Evolutionary conservation across 1,140 invertebrate species (phyloP).

Genomic region (Drosophila lini): DNA sequence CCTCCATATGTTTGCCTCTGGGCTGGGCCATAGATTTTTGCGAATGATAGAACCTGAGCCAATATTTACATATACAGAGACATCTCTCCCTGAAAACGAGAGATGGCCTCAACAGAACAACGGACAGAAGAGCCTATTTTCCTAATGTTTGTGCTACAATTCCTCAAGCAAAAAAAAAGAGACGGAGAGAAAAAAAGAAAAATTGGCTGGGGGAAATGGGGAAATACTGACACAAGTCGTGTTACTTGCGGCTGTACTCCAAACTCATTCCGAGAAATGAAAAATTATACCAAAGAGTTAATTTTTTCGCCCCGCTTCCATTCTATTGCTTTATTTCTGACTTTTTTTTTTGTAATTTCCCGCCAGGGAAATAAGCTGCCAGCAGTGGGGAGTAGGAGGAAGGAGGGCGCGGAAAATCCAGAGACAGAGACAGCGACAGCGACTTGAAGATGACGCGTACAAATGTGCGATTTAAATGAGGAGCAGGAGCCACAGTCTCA

Average conservation of each 20-base stretch:
- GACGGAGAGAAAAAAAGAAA: neutral
- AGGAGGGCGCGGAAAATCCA: conserved; percentile 4
- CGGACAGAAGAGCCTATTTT: conserved; percentile 53
- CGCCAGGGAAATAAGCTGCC: conserved; percentile 74
- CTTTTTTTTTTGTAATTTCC: conserved; percentile 40
- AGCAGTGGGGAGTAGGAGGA: conserved; percentile 46
- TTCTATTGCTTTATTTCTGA: conserved; percentile 9
- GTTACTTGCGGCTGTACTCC: conserved; percentile 47
- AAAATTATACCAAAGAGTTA: conserved; percentile 80
- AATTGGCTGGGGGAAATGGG: neutral
- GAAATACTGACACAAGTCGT: conserved; percentile 46
- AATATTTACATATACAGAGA: conserved; percentile 72
- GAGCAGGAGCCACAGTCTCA: conserved; percentile 46
- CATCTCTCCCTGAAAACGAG: conserved; percentile 18
- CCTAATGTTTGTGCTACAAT: conserved; percentile 64
- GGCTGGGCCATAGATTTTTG: conserved; percentile 72
- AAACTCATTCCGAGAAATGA: conserved; percentile 78
- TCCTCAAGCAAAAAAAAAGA: conserved; percentile 20
- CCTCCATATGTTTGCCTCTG: conserved; percentile 45
- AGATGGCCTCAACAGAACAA: conserved; percentile 39
- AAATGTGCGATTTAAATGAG: conserved; percentile 79
- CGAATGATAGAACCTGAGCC: conserved; percentile 74
- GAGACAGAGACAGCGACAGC: conserved; percentile 39
- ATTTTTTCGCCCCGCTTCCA: conserved; percentile 62
- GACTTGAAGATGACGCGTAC: conserved; percentile 71